Percentiles rank a stretch among this genome's conserved stretches.
Evolutionary conservation across 2,797 vertebrate genomes (phyloP).

Genomic region (Epinephelus malabaricus): DNA sequence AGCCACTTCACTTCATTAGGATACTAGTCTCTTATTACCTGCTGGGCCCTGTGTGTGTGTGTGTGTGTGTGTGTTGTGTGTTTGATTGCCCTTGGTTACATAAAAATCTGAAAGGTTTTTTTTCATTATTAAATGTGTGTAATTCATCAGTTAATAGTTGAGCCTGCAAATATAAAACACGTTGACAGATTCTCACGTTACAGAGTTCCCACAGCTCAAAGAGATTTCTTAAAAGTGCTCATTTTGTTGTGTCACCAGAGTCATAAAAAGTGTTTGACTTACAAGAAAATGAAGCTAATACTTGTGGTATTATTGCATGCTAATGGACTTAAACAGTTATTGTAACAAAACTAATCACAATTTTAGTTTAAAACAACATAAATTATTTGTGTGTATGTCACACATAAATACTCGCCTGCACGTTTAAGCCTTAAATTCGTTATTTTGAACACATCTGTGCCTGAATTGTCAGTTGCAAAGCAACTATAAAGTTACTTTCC

Average conservation of each 20-base stretch:
- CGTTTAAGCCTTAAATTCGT: neutral
- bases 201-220: neutral
- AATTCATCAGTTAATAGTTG: neutral
- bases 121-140: neutral
- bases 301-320: neutral
- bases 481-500: neutral
- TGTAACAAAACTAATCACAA: neutral
- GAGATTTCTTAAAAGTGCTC: neutral
- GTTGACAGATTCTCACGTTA: neutral
- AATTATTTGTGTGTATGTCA: neutral
- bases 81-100: too few relatives aligned
- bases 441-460: neutral
- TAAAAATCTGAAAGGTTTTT: too few relatives aligned
- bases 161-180: neutral
- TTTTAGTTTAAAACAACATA: neutral
- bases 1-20: constrained; percentile 62
- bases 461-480: neutral
- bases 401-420: neutral
- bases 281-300: neutral
- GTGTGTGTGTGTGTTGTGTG: constrained; percentile 11
- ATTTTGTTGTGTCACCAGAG: neutral
- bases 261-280: neutral
- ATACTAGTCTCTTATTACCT: constrained; percentile 60
- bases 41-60: neutral
- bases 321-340: neutral